Percentiles rank a stretch among this genome's conserved stretches.
phyloP scores from a whole-genome alignment of 2,113 vertebrate species.

The Rhipidura dahli region DNA sequence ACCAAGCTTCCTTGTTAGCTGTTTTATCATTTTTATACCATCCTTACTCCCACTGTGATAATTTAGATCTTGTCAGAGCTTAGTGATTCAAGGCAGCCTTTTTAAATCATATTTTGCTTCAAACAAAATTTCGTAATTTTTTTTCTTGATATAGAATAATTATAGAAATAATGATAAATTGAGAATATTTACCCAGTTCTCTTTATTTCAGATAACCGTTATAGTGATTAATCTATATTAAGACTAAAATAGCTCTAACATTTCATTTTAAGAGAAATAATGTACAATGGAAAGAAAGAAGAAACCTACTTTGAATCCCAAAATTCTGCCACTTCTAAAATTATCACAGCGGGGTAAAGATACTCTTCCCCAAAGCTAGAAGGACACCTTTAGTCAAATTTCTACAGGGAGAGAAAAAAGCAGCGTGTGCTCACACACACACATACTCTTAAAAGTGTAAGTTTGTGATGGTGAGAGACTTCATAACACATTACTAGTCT shows the following conservation, averaged over 20 bases:
- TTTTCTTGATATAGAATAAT: not conserved
- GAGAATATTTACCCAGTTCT: not conserved
- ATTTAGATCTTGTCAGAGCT: not conserved
- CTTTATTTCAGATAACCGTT: not conserved
- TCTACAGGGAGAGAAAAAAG: not conserved
- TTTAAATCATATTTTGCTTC: not conserved
- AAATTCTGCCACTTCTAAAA: not conserved
- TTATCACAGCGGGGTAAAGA: not conserved
- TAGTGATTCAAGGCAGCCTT: not conserved
- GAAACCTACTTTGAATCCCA: not conserved
- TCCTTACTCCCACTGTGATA: constrained; percentile 1
- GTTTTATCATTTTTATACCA: not conserved
- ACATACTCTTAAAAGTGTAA: not conserved
- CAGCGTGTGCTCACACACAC: not conserved
- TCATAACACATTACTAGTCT: constrained; percentile 46
- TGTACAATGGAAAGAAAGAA: not conserved
- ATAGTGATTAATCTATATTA: not conserved
- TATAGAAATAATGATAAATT: not conserved
- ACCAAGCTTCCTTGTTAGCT: not conserved
- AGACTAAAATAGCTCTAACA: not conserved
- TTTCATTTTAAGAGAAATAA: not conserved
- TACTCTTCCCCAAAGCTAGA: not conserved
- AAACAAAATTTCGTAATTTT: not conserved
- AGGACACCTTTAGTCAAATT: not conserved
- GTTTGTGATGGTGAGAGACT: constrained; percentile 14